Evolutionary conservation across 1,140 invertebrate genomes (phyloP).

Genomic region (Ladona fulva): DNA sequence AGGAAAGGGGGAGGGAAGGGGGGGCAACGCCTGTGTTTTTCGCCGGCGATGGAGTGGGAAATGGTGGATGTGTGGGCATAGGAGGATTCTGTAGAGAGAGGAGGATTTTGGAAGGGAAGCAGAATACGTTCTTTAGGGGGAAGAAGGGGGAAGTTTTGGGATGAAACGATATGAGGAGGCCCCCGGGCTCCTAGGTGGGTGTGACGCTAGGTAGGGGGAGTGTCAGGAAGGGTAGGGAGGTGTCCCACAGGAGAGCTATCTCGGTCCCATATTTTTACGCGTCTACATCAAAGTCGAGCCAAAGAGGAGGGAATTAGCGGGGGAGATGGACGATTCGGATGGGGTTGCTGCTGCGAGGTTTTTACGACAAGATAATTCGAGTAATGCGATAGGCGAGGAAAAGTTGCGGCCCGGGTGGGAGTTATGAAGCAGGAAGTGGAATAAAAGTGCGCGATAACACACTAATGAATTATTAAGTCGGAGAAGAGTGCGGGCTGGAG

Average conservation of each 20-base stretch:
- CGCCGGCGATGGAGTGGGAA: not conserved
- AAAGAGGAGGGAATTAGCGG: not conserved
- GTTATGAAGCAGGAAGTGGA: not conserved
- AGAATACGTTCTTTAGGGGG: not conserved
- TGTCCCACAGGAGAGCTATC: not conserved
- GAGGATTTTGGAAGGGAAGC: not conserved
- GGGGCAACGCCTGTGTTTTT: not conserved
- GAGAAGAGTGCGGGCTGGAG: no score
- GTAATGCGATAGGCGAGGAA: not conserved
- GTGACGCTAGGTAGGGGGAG: not conserved
- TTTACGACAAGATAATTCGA: not conserved
- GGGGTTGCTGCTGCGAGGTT: not conserved
- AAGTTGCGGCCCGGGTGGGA: not conserved
- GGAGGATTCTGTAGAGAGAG: not conserved
- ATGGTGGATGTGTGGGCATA: not conserved
- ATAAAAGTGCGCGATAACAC: not conserved
- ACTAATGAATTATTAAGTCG: not conserved
- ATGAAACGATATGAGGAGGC: no score
- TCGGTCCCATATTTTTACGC: not conserved
- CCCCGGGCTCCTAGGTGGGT: not conserved
- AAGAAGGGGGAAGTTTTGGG: not conserved
- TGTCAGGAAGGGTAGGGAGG: not conserved
- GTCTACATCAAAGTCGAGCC: not conserved
- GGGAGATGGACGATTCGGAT: not conserved
- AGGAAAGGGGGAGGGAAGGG: not conserved